Conservation (phyloP, 1,140 invertebrate genomes). For the Megalopta genalis region DNA sequence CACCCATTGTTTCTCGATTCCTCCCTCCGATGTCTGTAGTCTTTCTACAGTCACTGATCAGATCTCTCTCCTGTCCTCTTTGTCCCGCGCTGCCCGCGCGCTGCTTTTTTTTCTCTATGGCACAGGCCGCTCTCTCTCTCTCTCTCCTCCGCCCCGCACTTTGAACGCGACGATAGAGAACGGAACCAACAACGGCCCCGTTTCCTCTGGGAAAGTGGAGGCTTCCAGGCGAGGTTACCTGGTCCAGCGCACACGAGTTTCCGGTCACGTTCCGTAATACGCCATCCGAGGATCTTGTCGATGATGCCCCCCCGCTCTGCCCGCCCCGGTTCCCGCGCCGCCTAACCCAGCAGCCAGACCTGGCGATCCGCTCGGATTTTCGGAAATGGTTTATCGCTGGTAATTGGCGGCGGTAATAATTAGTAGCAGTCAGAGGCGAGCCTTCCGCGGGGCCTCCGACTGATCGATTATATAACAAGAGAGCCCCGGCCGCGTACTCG, state of each 20-base stretch:
- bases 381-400: slow-evolving; percentile 27
- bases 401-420: slow-evolving; percentile 45
- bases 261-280: slow-evolving; percentile 50
- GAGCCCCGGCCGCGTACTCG: too few species aligned
- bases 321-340: too few species aligned
- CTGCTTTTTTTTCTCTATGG: slow-evolving; percentile 28
- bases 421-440: slow-evolving; percentile 32
- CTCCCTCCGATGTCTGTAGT: slow-evolving; percentile 33
- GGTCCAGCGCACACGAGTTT: slow-evolving; percentile 54
- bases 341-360: neutral
- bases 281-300: slow-evolving; percentile 20
- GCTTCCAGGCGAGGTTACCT: slow-evolving; percentile 61
- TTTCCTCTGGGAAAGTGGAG: slow-evolving; percentile 69
- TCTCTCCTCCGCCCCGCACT: neutral
- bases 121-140: slow-evolving; percentile 3
- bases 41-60: slow-evolving; percentile 41
- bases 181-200: slow-evolving; percentile 27
- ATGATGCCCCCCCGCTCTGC: too few species aligned
- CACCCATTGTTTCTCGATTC: slow-evolving; percentile 32
- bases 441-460: slow-evolving; percentile 24
- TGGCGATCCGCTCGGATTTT: slow-evolving; percentile 14
- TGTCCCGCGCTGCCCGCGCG: slow-evolving; percentile 26
- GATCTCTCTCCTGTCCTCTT: slow-evolving; percentile 50
- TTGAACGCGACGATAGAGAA: slow-evolving; percentile 26
- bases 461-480: slow-evolving; percentile 30